Conservation (phyloP, 2,113 vertebrate species). For the Salvator merianae region DNA sequence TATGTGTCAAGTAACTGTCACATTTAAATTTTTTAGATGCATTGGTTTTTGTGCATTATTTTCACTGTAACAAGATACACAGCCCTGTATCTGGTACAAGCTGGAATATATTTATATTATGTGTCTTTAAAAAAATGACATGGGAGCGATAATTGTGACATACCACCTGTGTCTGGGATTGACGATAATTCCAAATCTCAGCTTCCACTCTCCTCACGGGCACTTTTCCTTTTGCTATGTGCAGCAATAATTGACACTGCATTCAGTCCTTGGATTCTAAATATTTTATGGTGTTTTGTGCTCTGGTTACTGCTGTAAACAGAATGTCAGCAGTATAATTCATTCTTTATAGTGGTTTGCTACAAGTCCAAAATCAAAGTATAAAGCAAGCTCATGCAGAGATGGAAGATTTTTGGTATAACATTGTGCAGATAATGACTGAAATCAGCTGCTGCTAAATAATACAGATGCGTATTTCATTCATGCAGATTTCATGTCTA, state of each 20-base stretch:
- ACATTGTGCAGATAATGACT: slow-evolving; percentile 43
- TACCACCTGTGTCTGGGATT: neutral
- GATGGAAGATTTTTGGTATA: slow-evolving; percentile 31
- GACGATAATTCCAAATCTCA: neutral
- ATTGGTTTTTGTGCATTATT: slow-evolving; percentile 10
- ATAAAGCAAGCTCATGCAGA: slow-evolving; percentile 28
- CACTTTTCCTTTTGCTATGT: neutral
- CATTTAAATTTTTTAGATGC: slow-evolving; percentile 35
- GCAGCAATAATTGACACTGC: slow-evolving; percentile 2
- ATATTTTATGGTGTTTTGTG: slow-evolving; percentile 23
- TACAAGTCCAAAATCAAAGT: slow-evolving; percentile 39
- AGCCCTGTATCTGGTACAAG: slow-evolving; percentile 17
- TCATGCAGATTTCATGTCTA: slow-evolving; percentile 39
- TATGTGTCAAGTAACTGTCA: neutral
- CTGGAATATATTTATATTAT: slow-evolving; percentile 8
- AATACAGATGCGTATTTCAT: slow-evolving; percentile 51
- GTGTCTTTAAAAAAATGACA: neutral
- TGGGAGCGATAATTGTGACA: slow-evolving; percentile 23
- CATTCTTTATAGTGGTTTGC: slow-evolving; percentile 21
- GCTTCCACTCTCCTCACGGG: neutral
- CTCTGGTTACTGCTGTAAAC: slow-evolving; percentile 31
- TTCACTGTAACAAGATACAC: slow-evolving; percentile 29
- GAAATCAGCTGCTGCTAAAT: slow-evolving; percentile 47
- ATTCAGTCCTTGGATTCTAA: neutral
- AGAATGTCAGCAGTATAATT: slow-evolving; percentile 41